Base-by-base conservation (phyloP, 2,888 invertebrate genomes). In the Archaeoteleia sp. region DNA sequence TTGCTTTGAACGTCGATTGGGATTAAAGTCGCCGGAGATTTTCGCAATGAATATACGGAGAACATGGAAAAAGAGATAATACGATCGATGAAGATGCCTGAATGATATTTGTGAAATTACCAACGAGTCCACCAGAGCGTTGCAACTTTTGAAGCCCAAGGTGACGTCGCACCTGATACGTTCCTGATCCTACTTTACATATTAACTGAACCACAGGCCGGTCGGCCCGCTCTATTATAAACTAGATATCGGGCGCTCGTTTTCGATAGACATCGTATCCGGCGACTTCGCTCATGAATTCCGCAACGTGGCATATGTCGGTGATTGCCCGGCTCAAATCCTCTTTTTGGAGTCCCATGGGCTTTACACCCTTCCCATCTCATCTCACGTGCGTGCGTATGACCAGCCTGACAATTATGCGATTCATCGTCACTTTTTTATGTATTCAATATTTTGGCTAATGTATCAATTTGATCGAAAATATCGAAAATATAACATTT, bases 191-290 rank as follows among this genome's bases (percentile, higher is more conserved):
- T 74, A 74, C 68, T 78, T 75, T 75, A 74, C 78, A 78, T 78
- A 78, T 78, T 77, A 78, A 78, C 77, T 72, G 76, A 76, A 78
- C 71, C 70, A 58, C 70, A 37, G 67, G 40, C 69, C 71, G 70
- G 40, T 70, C 71, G 70, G 70, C 66, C 74, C 70, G 54, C 46
- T 39, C 43, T 14, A 15, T 39, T 57, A 71, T 71, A 58, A 71
- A 70, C 68, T 67, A 73, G 78, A 77, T 78, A 79, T 76, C 74
- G 74, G 73, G 73, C 74, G 75, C 75, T 76, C 73, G 61, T 66
- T 70, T 62, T 62, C 72, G 74, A 76, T 80, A 78, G 80, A 80
- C 76, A 77, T 29, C 27, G 39, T 30, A 37, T 49, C 43, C 37
- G 39, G 12, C 34, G 42, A 49, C 42, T 40, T 27, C 45, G 42